Evolutionary conservation across 2,113 vertebrate species (phyloP).

Genomic region (Pantherophis guttatus): DNA sequence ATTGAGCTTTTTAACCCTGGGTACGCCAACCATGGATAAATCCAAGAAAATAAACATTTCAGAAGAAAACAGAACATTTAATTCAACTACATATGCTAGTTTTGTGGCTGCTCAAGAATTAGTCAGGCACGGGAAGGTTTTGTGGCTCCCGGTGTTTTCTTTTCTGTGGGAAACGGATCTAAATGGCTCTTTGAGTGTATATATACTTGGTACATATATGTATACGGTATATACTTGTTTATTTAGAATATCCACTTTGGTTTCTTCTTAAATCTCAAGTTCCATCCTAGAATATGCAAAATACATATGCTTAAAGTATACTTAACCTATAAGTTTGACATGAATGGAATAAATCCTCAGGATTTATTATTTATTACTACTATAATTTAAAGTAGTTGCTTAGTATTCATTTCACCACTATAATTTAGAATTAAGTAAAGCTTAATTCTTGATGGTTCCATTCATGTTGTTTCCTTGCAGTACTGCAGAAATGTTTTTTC

Average conservation of each 20-base stretch:
- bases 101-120: too few relatives aligned
- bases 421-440: background rate
- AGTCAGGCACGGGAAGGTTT: too few relatives aligned
- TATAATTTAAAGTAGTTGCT: background rate
- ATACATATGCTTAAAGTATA: background rate
- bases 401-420: background rate
- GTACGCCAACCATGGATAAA: too few relatives aligned
- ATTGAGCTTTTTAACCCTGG: too few relatives aligned
- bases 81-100: too few relatives aligned
- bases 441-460: background rate
- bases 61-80: too few relatives aligned
- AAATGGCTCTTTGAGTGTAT: too few relatives aligned
- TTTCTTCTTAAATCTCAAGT: background rate
- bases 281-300: background rate
- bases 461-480: background rate
- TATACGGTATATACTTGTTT: background rate
- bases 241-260: background rate
- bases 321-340: background rate
- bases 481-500: background rate
- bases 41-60: too few relatives aligned
- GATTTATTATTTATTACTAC: background rate
- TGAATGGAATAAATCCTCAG: background rate
- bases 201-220: too few relatives aligned
- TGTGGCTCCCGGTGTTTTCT: too few relatives aligned
- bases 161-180: too few relatives aligned